Evolutionary conservation across 2,888 invertebrate genomes (phyloP).

Genomic region (Rotaria sp.): DNA sequence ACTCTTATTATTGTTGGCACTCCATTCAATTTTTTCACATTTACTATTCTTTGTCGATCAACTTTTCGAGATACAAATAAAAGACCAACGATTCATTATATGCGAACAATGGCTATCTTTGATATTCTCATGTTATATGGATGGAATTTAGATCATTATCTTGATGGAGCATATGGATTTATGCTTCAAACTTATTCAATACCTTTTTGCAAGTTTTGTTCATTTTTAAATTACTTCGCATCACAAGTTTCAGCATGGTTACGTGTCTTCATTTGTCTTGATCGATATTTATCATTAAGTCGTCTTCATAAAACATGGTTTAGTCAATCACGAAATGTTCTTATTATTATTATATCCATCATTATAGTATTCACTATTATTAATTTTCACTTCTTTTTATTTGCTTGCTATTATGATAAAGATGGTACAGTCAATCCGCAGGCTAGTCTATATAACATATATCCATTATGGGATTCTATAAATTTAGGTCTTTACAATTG

Average conservation of each 20-base stretch:
- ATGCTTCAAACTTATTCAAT: background rate
- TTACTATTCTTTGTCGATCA: background rate
- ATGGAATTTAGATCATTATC: background rate
- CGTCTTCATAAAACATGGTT: background rate
- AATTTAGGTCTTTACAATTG: too few relatives aligned
- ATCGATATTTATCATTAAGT: background rate
- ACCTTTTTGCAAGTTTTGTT: background rate
- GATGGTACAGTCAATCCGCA: background rate
- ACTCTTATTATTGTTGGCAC: background rate
- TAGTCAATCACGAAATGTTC: background rate
- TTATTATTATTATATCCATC: background rate
- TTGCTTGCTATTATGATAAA: background rate
- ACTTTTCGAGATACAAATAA: background rate
- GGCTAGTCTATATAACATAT: background rate
- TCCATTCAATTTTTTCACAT: background rate
- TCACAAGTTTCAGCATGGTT: background rate
- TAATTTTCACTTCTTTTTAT: background rate
- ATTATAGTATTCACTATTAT: background rate
- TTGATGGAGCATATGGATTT: background rate
- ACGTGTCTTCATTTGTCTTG: background rate
- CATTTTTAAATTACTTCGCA: background rate
- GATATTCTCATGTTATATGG: background rate
- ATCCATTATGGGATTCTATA: background rate
- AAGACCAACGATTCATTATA: background rate
- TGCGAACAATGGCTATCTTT: background rate